These are phyloP conservation scores for Mayetiola destructor DNA, from an alignment of 2,888 invertebrate genomes.

Conservation along the genomic window DNA sequence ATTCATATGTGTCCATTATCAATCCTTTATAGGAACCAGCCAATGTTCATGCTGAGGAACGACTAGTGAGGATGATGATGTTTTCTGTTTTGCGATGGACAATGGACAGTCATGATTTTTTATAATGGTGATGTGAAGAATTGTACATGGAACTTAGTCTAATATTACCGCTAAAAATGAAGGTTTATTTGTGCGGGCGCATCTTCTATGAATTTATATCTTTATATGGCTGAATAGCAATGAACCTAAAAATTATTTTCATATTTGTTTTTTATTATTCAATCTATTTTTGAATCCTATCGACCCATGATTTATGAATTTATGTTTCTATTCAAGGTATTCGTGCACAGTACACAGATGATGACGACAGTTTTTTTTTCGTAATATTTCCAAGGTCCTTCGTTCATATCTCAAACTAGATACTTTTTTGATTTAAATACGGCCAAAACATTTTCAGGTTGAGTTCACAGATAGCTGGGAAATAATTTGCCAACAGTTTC, in stretches of 20 bases:
- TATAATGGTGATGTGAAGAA: background rate
- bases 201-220: background rate
- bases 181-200: background rate
- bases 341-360: constrained; percentile 5
- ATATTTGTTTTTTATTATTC: constrained; percentile 4
- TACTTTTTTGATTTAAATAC: constrained; percentile 3
- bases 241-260: no score
- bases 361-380: constrained; percentile 6
- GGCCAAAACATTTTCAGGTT: no score
- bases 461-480: background rate
- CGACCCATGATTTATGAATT: no score
- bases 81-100: constrained; percentile 5
- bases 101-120: constrained; percentile 9
- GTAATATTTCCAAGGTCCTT: constrained; percentile 4
- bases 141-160: background rate
- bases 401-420: background rate
- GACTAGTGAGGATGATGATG: background rate
- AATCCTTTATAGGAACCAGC: background rate
- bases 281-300: no score
- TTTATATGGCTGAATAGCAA: background rate
- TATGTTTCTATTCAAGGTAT: background rate
- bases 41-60: background rate
- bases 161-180: background rate
- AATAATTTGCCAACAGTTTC: constrained; percentile 10
- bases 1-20: background rate